Evolutionary conservation across 2,797 vertebrate species (phyloP).

Genomic region (Siniperca undulata): DNA sequence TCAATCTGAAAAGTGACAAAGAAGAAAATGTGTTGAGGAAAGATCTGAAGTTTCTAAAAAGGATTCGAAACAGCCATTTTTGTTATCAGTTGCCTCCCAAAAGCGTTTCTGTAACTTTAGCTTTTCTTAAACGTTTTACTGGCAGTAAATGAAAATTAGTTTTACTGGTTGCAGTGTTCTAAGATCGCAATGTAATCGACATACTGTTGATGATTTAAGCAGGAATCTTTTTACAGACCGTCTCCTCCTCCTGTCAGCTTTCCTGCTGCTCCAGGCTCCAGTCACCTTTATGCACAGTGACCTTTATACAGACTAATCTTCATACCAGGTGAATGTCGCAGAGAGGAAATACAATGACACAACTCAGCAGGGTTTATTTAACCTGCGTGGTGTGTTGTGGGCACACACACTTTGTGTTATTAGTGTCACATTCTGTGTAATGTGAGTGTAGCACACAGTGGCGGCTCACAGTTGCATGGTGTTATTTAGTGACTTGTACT

Average conservation of each 20-base stretch:
- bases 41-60: too few relatives aligned
- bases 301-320: constrained; percentile 50
- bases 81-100: too few relatives aligned
- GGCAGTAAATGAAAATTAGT: too few relatives aligned
- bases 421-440: not conserved
- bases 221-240: not conserved
- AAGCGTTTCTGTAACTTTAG: too few relatives aligned
- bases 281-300: constrained; percentile 31
- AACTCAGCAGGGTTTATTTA: too few relatives aligned
- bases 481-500: not conserved
- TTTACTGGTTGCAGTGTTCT: too few relatives aligned
- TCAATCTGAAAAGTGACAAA: not conserved
- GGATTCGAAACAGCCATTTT: too few relatives aligned
- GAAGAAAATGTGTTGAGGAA: too few relatives aligned
- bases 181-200: too few relatives aligned
- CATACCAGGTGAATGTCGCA: not conserved
- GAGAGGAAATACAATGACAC: not conserved
- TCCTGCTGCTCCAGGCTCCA: not conserved
- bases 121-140: too few relatives aligned
- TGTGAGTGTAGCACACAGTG: not conserved
- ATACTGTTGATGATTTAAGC: too few relatives aligned
- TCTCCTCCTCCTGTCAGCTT: not conserved
- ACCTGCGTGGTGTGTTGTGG: too few relatives aligned
- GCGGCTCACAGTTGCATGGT: not conserved
- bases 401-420: not conserved